These are phyloP conservation scores for Phrynosoma platyrhinos DNA, from an alignment of 2,113 vertebrate species.

Conservation along the genomic window DNA sequence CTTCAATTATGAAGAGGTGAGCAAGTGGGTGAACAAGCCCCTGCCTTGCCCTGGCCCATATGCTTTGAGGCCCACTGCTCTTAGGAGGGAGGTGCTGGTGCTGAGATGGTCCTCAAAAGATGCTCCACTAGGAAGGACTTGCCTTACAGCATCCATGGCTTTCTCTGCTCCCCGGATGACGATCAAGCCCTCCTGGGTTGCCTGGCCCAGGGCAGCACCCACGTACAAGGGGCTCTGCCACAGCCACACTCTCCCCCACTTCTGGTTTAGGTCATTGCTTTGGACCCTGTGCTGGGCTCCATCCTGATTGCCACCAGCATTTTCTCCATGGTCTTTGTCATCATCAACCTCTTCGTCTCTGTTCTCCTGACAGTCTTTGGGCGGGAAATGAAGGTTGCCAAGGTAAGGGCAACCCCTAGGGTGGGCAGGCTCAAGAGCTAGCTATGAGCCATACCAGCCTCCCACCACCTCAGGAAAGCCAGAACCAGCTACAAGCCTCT, in stretches of 20 bases:
- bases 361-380: constrained; percentile 63
- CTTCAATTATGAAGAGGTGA: constrained; percentile 55
- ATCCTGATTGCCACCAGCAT: constrained; percentile 61
- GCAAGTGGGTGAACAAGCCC: background rate
- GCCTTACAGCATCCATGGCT: background rate
- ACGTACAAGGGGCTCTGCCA: background rate
- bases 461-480: no score
- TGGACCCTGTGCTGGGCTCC: constrained; percentile 58
- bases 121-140: no score
- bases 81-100: no score
- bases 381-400: constrained; percentile 58
- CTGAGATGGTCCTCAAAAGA: no score
- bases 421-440: no score
- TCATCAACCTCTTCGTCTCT: constrained; percentile 71
- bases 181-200: no score
- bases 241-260: background rate
- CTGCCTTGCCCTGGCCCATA: no score
- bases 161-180: no score
- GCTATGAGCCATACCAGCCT: no score
- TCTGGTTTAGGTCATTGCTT: constrained; percentile 51
- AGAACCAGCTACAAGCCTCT: no score
- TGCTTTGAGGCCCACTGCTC: no score
- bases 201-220: no score
- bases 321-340: constrained; percentile 59
- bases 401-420: constrained; percentile 39